Percentiles rank a stretch among this genome's conserved stretches.
phyloP scores from a whole-genome alignment of 2,113 vertebrate species.

The Chaenocephalus aceratus region DNA sequence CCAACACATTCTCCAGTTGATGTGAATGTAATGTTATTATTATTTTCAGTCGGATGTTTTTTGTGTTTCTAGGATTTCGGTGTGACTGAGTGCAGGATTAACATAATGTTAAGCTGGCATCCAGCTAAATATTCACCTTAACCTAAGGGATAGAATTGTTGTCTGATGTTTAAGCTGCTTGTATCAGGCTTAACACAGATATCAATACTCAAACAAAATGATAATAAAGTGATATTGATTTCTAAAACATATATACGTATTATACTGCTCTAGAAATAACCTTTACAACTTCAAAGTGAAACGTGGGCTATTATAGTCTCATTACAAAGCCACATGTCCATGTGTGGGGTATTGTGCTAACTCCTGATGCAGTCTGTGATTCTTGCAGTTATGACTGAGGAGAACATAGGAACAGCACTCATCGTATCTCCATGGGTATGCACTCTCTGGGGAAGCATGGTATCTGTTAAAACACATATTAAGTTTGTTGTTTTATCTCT shows the following conservation, averaged over 20 bases:
- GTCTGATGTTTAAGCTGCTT: not conserved
- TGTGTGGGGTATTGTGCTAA: slow-evolving; percentile 47
- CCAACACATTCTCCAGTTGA: not conserved
- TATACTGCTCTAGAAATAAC: slow-evolving; percentile 46
- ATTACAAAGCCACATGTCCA: slow-evolving; percentile 56
- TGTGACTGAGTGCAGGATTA: not conserved
- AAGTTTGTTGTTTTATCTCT: slow-evolving; percentile 73
- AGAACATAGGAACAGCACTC: slow-evolving; percentile 40
- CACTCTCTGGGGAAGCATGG: slow-evolving; percentile 53
- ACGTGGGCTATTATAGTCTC: slow-evolving; percentile 42
- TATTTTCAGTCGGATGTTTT: not conserved
- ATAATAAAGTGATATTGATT: slow-evolving; percentile 42
- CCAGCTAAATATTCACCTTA: not conserved
- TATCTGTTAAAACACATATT: slow-evolving; percentile 74
- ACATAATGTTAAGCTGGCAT: not conserved
- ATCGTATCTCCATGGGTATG: slow-evolving; percentile 25
- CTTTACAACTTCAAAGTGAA: slow-evolving; percentile 61
- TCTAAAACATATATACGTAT: slow-evolving; percentile 12
- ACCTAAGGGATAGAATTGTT: not conserved
- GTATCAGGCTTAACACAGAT: not conserved
- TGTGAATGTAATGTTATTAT: not conserved
- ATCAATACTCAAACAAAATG: slow-evolving; percentile 7
- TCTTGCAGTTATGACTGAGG: slow-evolving; percentile 26
- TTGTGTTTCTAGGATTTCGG: not conserved
- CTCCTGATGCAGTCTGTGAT: slow-evolving; percentile 28